Percentiles rank a stretch among this genome's conserved stretches.
Evolutionary conservation across 2,888 invertebrate genomes (phyloP).

Genomic region (Ophraella communa): DNA sequence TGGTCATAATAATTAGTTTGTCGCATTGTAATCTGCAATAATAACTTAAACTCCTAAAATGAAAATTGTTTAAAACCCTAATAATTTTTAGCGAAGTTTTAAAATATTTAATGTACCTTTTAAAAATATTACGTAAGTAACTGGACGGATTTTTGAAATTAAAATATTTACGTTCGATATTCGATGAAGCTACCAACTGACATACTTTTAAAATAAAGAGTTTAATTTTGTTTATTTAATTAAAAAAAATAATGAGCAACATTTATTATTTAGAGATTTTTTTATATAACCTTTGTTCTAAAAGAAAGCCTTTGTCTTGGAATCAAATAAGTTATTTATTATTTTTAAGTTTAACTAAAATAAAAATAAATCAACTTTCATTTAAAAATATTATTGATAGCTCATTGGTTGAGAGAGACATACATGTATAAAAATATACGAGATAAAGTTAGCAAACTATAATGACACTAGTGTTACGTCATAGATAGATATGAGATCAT

Average conservation of each 20-base stretch:
- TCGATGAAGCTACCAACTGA: not conserved
- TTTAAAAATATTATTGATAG: not conserved
- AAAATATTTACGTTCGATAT: not conserved
- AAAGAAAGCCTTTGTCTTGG: not conserved
- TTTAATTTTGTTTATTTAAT: too few species aligned
- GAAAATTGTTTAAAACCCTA: too few species aligned
- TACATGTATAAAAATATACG: not conserved
- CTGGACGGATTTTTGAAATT: not conserved
- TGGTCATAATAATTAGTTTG: not conserved
- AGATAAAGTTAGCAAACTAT: not conserved
- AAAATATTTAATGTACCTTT: not conserved
- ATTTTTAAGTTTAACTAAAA: not conserved
- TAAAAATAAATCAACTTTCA: not conserved
- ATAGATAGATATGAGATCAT: not conserved
- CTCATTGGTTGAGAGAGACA: not conserved
- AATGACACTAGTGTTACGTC: constrained; percentile 2
- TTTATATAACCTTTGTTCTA: not conserved
- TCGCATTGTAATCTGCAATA: not conserved
- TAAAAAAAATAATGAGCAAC: too few species aligned
- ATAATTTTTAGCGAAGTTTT: too few species aligned
- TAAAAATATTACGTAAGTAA: not conserved
- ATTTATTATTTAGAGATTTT: too few species aligned
- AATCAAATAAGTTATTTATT: not conserved
- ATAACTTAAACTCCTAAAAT: not conserved
- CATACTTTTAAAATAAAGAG: not conserved